Evolutionary conservation across 1,140 invertebrate genomes (phyloP).

Genomic region (Solen grandis): DNA sequence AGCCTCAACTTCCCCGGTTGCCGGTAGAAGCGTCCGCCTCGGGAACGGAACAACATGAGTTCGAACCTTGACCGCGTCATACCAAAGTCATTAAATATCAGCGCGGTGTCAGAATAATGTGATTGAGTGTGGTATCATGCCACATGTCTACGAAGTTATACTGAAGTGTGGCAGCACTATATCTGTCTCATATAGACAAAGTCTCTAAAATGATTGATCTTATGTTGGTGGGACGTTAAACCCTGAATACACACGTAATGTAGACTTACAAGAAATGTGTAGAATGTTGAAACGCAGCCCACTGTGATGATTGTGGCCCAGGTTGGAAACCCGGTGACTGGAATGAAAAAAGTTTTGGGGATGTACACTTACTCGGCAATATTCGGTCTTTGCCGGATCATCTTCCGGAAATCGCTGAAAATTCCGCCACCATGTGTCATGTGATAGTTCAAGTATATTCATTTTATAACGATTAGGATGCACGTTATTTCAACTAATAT

Average conservation of each 20-base stretch:
- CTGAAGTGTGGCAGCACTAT: too few species aligned
- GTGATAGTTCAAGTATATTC: neutral
- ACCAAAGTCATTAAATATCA: too few species aligned
- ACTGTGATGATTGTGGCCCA: constrained; percentile 87
- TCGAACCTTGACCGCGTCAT: too few species aligned
- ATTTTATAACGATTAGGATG: neutral
- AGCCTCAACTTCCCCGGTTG: too few species aligned
- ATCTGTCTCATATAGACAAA: too few species aligned
- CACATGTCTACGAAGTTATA: too few species aligned
- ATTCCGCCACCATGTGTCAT: neutral
- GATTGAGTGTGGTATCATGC: too few species aligned
- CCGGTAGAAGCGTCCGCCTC: too few species aligned
- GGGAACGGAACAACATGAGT: too few species aligned
- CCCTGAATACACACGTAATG: neutral
- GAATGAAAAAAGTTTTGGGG: constrained; percentile 19
- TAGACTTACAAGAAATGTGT: constrained; percentile 90
- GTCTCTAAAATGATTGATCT: too few species aligned
- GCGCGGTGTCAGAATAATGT: too few species aligned
- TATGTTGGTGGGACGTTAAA: too few species aligned
- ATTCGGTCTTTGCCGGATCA: neutral
- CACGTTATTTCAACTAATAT: neutral
- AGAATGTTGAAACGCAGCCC: constrained; percentile 92
- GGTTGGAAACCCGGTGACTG: constrained; percentile 74
- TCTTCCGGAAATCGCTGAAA: neutral
- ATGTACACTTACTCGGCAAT: neutral